Percentiles rank a stretch among this genome's conserved stretches.
phyloP scores from a whole-genome alignment of 2,888 invertebrate species.

The Eledona agricola region DNA sequence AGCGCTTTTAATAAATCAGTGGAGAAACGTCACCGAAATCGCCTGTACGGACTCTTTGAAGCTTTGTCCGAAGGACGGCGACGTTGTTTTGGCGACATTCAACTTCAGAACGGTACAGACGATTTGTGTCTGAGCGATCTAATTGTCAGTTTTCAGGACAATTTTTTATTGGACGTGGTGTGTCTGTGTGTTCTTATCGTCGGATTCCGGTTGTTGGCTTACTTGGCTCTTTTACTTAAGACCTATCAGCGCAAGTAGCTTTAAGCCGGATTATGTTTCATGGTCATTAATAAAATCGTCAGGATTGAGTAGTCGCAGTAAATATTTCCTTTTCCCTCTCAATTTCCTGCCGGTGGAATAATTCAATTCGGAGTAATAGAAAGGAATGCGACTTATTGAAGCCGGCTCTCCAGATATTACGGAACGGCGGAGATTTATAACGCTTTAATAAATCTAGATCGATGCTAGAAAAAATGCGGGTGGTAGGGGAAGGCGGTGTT shows the following conservation, averaged over 20 bases:
- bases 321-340: conserved; percentile 2
- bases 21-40: conserved; percentile 81
- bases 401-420: conserved; percentile 8
- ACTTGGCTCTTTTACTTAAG: conserved; percentile 75
- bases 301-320: background rate
- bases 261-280: background rate
- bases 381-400: conserved; percentile 15
- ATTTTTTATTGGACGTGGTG: conserved; percentile 70
- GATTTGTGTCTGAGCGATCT: background rate
- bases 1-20: conserved; percentile 88
- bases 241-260: conserved; percentile 63
- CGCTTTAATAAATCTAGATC: conserved; percentile 31
- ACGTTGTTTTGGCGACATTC: conserved; percentile 78
- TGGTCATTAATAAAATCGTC: background rate
- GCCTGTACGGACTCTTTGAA: conserved; percentile 74
- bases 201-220: conserved; percentile 79
- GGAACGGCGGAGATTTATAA: conserved; percentile 21
- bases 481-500: conserved; percentile 20
- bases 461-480: conserved; percentile 16
- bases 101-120: conserved; percentile 75
- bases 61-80: conserved; percentile 81
- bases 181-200: conserved; percentile 75
- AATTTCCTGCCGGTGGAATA: conserved; percentile 7
- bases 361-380: conserved; percentile 13
- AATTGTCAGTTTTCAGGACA: conserved; percentile 6